Conservation (phyloP, 2,888 invertebrate genomes). For the Erannis defoliaria region DNA sequence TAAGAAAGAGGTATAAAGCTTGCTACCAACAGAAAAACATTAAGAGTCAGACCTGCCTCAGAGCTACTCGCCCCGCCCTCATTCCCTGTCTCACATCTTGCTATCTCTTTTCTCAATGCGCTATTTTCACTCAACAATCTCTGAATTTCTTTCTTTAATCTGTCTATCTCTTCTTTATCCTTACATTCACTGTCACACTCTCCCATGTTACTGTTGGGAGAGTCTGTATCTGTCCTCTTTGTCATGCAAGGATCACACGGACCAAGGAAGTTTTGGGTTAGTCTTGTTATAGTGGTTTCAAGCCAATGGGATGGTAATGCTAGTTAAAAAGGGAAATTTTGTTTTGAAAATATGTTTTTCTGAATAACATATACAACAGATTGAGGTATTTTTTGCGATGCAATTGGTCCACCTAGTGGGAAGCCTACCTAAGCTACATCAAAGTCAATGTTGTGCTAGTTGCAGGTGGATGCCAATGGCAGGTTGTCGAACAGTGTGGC, state of each 20-base stretch:
- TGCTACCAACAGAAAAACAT: conserved; percentile 4
- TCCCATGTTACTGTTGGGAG: conserved; percentile 42
- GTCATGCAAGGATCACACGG: conserved; percentile 50
- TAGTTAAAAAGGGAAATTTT: conserved; percentile 1
- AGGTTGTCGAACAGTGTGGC: too few species aligned
- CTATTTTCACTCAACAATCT: conserved; percentile 65
- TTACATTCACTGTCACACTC: conserved; percentile 27
- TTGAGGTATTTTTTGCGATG: too few species aligned
- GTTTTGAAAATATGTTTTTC: not conserved
- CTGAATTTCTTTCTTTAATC: conserved; percentile 59
- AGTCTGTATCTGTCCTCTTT: conserved; percentile 32
- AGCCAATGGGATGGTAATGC: conserved; percentile 39
- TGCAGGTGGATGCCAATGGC: too few species aligned
- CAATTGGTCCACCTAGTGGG: too few species aligned
- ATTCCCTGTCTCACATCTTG: conserved; percentile 49
- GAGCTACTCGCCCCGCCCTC: conserved; percentile 52
- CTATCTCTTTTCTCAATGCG: conserved; percentile 65
- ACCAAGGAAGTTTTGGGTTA: conserved; percentile 53
- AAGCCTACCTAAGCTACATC: too few species aligned
- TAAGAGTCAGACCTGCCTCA: conserved; percentile 31
- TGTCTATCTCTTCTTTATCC: conserved; percentile 51
- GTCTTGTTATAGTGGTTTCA: conserved; percentile 39
- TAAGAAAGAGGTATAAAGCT: not conserved
- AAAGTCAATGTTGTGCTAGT: too few species aligned
- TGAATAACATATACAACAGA: not conserved